Evolutionary conservation across 2,113 vertebrate species (phyloP), one percentile per base, ranked within the genome.

Genomic region (Cariama cristata): DNA sequence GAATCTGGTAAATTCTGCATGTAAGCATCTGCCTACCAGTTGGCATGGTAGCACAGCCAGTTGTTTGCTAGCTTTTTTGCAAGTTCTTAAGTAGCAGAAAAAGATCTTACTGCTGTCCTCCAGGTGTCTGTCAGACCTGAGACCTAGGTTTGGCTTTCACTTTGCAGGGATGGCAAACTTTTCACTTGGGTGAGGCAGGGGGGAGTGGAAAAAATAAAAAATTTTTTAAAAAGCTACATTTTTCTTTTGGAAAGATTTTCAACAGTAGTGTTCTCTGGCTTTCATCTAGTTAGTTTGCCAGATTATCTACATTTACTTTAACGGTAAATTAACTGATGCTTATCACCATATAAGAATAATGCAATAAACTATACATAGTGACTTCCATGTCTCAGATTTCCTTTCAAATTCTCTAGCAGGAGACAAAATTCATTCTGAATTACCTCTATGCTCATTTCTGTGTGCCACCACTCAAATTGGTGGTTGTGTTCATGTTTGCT

Each of bases 341-440:
- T 85, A 30, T 23, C 4, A 4, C 12, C 38, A 2, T n/a, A 1
- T n/a, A 79, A 47, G 38, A 86, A 44, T 75, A 42, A 72, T 44
- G 9, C 35, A 62, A 4, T 40, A 32, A 86, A 24, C 17, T 32
- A 3, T 38, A 23, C 0, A 0, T 23, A 28, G 53, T 14, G 14
- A 12, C 28, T 45, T 69, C 32, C 2, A 1, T 56, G 12, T 73
- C 45, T 86, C 59, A n/a, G 15, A n/a, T 77, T 62, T 66, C 28
- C 50, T 86, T 80, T 53, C 16, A 76, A 11, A 45, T 80, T 62
- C 13, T 58, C n/a, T 72, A 69, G 8, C 17, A 84, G 55, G 33
- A 69, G 50, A 35, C 16, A 62, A 38, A 73, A 52, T 72, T 53
- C 2, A 49, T 69, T 92, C 49, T 71, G 40, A 58, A 44, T 90